Evolutionary conservation across 1,140 invertebrate species (phyloP), one percentile per base, ranked within the genome.

Genomic region (Phocides pigmalion): DNA sequence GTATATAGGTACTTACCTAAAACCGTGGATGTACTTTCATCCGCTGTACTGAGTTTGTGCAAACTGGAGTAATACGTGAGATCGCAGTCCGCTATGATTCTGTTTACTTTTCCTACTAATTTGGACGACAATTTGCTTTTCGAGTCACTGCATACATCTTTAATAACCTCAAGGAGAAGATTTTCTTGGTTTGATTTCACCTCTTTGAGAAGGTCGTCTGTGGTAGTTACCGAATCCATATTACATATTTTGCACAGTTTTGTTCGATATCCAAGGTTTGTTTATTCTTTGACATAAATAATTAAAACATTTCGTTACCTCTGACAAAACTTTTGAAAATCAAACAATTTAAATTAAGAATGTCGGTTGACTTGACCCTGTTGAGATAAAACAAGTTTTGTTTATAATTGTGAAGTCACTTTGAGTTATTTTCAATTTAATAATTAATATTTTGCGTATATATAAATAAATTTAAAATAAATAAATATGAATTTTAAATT

Each of bases 21-120:
- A 49, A 90, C 58, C 25, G 82, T 84, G 14, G 85, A 79, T 54
- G 89, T 85, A 50, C 79, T 83, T 51, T 91, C 85, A 73, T 91
- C 85, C n/a, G 84, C 72, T 8, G 81, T 82, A 39, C 72, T 82
- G 1, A 91, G 68, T 72, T 84, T 91, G 56, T 91, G 89, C 32
- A 89, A 72, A 64, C 82, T 88, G 20, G 87, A 74, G 64, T 89
- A 70, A 58, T 87, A 76, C 15, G 65, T 74, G 2, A 91, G 66
- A 54, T 89, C 84, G 65, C 80, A 85, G 32, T 89, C 87, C 2
- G 84, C 81, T 35, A 91, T 89, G n/a, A 91, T 89, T 49, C 74
- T 79, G 8, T 79, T 83, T 6, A 91, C 76, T 85, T 89, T 91
- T 14, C 74, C 82, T 8, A 65, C 73, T 6, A 89, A 14, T 56